Evolutionary conservation across 2,888 invertebrate species (phyloP), one percentile per base, ranked within the genome.

Genomic region (Branchinecta sandiegonensis): DNA sequence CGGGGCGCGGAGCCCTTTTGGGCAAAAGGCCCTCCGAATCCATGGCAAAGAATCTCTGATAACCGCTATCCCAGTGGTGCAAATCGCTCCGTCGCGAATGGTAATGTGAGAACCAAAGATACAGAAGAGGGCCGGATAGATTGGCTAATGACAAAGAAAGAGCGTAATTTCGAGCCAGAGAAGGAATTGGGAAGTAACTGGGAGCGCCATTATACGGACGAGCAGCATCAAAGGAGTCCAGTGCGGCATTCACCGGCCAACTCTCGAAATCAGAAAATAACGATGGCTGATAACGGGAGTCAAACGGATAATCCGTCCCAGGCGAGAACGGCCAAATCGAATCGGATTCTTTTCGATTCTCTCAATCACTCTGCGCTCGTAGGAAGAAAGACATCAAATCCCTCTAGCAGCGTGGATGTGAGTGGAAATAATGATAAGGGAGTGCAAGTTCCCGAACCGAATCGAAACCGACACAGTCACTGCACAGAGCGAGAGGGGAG

Each of bases 401-500:
- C 8, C 8, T 9, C 23, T n/a, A 56, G 10, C 23, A 56, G 63
- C 11, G 23, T 56, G n/a, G 63, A 56, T 23, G 23, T 23, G n/a
- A 56, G 63, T 10, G 37, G 37, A 37, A 37, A 37, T 37, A 37
- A 37, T 37, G 63, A 56, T 11, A 56, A 56, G 11, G 63, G 14
- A 56, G 63, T 56, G 63, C 63, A 56, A 56, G 63, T 56, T 56
- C 63, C 63, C n/a, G 63, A 56, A 56, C n/a, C 63, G 10, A n/a
- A n/a, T 9, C n/a, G 23, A 56, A 56, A 56, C 23, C n/a, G 63
- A 56, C 63, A 56, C 23, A 56, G 63, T 10, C 63, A 56, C 63
- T 56, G 63, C 23, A 23, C 23, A 17, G 23, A 56, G 23, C n/a
- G 63, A 56, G 63, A 56, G 37, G 37, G 37, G 37, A 37, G 37